Evolutionary conservation across 2,113 vertebrate genomes (phyloP).

Genomic region (Myrmophylax atrothorax): DNA sequence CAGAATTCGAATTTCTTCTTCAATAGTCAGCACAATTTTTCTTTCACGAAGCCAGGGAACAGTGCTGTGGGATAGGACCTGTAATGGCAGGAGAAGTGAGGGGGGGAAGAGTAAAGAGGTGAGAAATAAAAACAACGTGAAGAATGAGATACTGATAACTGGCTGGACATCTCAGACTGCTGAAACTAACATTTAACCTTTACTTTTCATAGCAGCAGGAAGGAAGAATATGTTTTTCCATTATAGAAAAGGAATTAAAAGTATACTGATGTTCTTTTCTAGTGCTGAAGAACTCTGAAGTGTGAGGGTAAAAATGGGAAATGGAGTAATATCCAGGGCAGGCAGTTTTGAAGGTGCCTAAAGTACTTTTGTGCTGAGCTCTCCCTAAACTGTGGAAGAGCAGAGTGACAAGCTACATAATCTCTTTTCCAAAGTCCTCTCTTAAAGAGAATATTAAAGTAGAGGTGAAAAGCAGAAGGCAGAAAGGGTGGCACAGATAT

Average conservation of each 20-base stretch:
- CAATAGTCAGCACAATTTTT: neutral
- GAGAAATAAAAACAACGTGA: neutral
- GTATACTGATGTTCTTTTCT: neutral
- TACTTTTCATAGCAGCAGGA: neutral
- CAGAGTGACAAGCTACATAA: neutral
- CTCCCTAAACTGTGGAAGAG: neutral
- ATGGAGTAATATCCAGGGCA: neutral
- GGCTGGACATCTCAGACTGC: neutral
- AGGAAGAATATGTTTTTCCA: neutral
- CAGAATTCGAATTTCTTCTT: neutral
- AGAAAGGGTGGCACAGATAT: neutral
- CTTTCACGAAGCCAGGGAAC: neutral
- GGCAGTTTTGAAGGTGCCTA: neutral
- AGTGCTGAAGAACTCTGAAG: neutral
- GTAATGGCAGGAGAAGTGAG: neutral
- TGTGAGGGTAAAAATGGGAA: neutral
- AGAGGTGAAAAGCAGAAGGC: neutral
- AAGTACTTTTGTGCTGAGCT: neutral
- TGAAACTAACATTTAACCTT: neutral
- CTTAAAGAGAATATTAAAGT: neutral
- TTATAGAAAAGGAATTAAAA: neutral
- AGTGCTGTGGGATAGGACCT: neutral
- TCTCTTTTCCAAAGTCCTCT: constrained; percentile 18
- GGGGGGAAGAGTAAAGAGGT: neutral
- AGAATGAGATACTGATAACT: neutral